Percentiles rank a stretch among this genome's conserved stretches.
phyloP scores from a whole-genome alignment of 1,140 invertebrate species.

The Heterodera schachtii region DNA sequence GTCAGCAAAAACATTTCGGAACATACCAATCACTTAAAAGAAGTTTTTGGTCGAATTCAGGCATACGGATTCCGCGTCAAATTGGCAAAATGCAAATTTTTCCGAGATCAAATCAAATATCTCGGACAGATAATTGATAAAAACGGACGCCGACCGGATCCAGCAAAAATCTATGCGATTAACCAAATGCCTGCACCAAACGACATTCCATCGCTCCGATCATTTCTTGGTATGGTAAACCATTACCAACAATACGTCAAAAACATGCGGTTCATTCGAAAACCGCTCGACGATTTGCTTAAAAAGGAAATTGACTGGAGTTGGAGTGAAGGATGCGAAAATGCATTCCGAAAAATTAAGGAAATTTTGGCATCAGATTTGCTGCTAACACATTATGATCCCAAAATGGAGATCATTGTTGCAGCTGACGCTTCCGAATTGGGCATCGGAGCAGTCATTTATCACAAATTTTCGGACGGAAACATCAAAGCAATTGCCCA shows the following conservation, averaged over 20 bases:
- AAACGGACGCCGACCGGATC: conserved; percentile 12
- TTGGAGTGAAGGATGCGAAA: conserved; percentile 38
- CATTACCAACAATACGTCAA: conserved; percentile 16
- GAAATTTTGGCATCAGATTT: conserved; percentile 46
- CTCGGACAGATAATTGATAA: conserved; percentile 6
- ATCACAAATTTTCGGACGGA: conserved; percentile 65
- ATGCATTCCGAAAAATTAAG: conserved; percentile 60
- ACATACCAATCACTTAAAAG: conserved; percentile 66
- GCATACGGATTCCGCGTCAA: not conserved
- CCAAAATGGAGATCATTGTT: conserved; percentile 64
- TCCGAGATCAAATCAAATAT: conserved; percentile 68
- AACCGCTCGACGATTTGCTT: conserved; percentile 24
- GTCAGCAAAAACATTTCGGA: too few species aligned
- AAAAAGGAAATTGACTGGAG: conserved; percentile 22
- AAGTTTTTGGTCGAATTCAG: too few species aligned
- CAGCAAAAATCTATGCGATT: not conserved
- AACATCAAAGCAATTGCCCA: conserved; percentile 67
- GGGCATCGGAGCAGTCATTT: conserved; percentile 69
- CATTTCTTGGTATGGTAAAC: conserved; percentile 29
- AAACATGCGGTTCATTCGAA: conserved; percentile 11
- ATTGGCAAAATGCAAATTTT: conserved; percentile 57
- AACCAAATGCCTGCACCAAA: not conserved
- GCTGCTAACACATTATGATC: conserved; percentile 66
- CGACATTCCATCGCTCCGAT: not conserved
- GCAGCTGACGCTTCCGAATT: conserved; percentile 68